A percentile compares a stretch with the other conserved stretches of the same genome.
Conservation (phyloP, 2,113 vertebrate genomes). For the Ranitomeya variabilis region DNA sequence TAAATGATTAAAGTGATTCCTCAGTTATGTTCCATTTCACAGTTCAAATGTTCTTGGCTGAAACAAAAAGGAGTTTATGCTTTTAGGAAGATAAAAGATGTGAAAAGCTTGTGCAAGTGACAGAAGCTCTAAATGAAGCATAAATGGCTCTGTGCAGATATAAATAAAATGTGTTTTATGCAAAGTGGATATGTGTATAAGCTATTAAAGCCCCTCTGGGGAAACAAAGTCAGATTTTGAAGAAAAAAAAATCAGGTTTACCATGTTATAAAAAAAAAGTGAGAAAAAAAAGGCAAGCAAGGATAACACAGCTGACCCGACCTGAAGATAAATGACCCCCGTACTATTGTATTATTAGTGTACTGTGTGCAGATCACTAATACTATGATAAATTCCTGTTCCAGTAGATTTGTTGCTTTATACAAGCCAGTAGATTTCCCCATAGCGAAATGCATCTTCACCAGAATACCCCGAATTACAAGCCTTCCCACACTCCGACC, state of each 20-base stretch:
- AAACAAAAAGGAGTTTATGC: conserved; percentile 29
- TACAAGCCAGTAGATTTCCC: too few species aligned
- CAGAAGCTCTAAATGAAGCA: conserved; percentile 3
- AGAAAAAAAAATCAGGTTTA: background rate
- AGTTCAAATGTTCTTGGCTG: conserved; percentile 11
- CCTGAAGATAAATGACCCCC: too few species aligned
- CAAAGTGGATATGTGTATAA: background rate
- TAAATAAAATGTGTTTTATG: background rate
- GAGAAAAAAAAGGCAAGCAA: background rate
- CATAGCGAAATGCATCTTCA: too few species aligned
- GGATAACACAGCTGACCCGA: too few species aligned
- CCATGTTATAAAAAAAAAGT: background rate
- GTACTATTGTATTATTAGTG: too few species aligned
- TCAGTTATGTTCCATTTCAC: conserved; percentile 29
- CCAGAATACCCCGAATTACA: too few species aligned
- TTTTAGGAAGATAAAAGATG: conserved; percentile 37
- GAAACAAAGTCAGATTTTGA: background rate
- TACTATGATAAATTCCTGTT: too few species aligned
- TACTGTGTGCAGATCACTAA: too few species aligned
- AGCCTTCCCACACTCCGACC: too few species aligned
- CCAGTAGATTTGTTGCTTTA: too few species aligned
- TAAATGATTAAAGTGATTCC: conserved; percentile 37
- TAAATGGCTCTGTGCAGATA: background rate
- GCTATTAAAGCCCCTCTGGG: background rate
- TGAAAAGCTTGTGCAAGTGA: conserved; percentile 10